Percentiles rank a stretch among this genome's conserved stretches.
phyloP scores from a whole-genome alignment of 1,140 invertebrate genomes.

The Euura saliciscinereae region DNA sequence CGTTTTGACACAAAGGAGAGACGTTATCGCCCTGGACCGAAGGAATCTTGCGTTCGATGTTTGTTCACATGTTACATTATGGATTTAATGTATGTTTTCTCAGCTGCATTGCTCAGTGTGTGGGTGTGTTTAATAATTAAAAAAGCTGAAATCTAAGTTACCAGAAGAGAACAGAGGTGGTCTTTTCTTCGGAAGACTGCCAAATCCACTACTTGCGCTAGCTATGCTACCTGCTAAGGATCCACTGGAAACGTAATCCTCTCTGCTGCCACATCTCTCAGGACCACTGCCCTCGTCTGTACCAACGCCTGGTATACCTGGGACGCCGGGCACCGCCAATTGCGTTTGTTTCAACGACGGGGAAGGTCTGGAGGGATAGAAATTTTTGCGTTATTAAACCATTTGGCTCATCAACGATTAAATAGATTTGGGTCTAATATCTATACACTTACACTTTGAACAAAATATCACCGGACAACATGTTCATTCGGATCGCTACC shows the following conservation, averaged over 20 bases:
- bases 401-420: constrained; percentile 17
- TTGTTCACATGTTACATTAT: too few species aligned
- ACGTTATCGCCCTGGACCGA: too few species aligned
- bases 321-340: constrained; percentile 60
- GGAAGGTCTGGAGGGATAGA: constrained; percentile 62
- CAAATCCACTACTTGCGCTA: constrained; percentile 80
- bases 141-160: constrained; percentile 30
- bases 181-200: constrained; percentile 80
- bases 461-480: constrained; percentile 93
- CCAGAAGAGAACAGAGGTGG: constrained; percentile 65
- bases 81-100: too few species aligned
- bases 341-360: constrained; percentile 72
- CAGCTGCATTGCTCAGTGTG: too few species aligned
- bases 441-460: constrained; percentile 90
- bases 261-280: constrained; percentile 57
- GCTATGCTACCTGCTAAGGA: constrained; percentile 71
- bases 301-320: constrained; percentile 48
- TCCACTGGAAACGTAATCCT: constrained; percentile 66
- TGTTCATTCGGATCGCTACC: constrained; percentile 90
- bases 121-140: not conserved
- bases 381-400: not conserved
- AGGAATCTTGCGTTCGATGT: too few species aligned
- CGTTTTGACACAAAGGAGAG: too few species aligned
- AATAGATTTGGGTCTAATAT: not conserved
- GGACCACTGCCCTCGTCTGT: constrained; percentile 45